These are phyloP conservation scores for Limnephilus lunatus DNA, from an alignment of 2,888 invertebrate species.

Conservation along the genomic window DNA sequence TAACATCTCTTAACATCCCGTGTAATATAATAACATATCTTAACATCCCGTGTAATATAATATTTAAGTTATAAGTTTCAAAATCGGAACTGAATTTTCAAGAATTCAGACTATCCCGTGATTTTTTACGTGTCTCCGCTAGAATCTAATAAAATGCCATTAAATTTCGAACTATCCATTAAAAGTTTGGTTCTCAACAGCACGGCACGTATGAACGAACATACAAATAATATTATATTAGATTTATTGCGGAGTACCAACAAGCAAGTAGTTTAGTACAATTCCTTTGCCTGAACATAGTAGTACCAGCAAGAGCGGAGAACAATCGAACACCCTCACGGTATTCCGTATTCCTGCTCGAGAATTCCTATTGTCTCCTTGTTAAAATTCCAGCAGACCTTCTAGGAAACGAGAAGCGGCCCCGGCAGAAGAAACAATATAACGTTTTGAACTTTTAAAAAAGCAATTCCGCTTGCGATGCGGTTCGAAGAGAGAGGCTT, in stretches of 20 bases:
- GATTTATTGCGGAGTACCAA: not conserved
- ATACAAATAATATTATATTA: not conserved
- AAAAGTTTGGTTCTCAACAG: not conserved
- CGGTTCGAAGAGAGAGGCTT: not conserved
- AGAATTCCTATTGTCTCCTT: constrained; percentile 24
- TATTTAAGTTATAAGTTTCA: no score
- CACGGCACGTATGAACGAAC: not conserved
- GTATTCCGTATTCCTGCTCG: not conserved
- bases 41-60: no score
- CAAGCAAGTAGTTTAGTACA: not conserved
- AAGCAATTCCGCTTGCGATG: not conserved
- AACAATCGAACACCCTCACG: not conserved
- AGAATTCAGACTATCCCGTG: no score
- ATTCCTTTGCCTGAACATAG: not conserved
- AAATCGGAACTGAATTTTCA: no score
- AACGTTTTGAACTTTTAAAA: not conserved
- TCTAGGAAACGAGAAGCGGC: constrained; percentile 2
- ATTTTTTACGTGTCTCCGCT: no score
- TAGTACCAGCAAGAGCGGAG: not conserved
- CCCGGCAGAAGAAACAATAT: not conserved
- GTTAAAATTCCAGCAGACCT: constrained; percentile 29
- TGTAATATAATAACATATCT: no score
- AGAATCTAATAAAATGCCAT: no score
- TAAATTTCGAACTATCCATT: not conserved
- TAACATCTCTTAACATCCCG: no score